Percentiles rank a stretch among this genome's conserved stretches.
These are phyloP conservation scores for Molorchus minor DNA, from an alignment of 2,888 invertebrate genomes.

Conservation along the genomic window DNA sequence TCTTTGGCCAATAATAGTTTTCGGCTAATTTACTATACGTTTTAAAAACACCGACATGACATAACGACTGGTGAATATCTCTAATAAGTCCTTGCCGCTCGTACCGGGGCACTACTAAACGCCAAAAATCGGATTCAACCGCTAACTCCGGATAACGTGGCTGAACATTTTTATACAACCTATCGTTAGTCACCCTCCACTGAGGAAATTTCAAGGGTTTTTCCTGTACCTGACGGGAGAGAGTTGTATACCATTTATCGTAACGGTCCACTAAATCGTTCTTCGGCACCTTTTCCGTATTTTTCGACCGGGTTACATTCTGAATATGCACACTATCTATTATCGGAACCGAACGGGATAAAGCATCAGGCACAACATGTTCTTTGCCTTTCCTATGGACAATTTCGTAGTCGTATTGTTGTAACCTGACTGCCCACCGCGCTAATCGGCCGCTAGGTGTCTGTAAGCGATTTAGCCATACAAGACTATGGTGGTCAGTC, in stretches of 20 bases:
- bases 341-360: neutral
- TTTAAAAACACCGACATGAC: constrained; percentile 13
- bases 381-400: too few relatives aligned
- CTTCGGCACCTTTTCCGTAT: neutral
- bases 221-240: neutral
- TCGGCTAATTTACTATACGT: neutral
- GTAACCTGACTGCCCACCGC: too few relatives aligned
- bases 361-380: too few relatives aligned
- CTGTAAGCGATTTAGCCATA: too few relatives aligned
- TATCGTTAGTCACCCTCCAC: constrained; percentile 26
- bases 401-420: too few relatives aligned
- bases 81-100: neutral
- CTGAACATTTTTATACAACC: constrained; percentile 30
- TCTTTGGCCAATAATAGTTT: constrained; percentile 27
- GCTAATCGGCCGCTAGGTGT: too few relatives aligned
- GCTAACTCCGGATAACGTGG: constrained; percentile 17
- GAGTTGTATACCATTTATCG: constrained; percentile 18
- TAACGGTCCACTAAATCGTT: neutral
- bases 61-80: neutral
- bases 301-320: neutral
- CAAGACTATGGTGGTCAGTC: too few relatives aligned
- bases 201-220: constrained; percentile 23
- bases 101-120: constrained; percentile 7
- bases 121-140: constrained; percentile 6
- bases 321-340: neutral